phyloP scores from a whole-genome alignment of 35 echinoderm and acorn worm species.

The Anneissia japonica region DNA sequence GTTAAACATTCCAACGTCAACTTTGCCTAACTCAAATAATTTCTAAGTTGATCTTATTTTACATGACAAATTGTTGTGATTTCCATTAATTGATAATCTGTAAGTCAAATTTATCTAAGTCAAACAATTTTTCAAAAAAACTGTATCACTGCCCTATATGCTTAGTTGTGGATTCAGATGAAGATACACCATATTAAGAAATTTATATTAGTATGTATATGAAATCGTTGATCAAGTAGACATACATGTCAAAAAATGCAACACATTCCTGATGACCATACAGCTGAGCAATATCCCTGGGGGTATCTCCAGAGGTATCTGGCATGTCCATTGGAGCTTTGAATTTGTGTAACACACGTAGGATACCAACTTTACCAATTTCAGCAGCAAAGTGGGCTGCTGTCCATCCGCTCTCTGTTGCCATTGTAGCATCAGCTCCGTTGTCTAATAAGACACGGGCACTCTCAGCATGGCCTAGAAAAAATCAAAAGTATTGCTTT shows the following conservation, averaged over 20 bases:
- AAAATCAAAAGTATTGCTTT: no score
- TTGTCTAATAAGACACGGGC: constrained; percentile 71
- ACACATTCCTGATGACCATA: constrained; percentile 86
- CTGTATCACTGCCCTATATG: no score
- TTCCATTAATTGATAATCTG: no score
- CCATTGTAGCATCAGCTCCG: constrained; percentile 48
- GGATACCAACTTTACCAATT: constrained; percentile 59
- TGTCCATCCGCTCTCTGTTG: constrained; percentile 82
- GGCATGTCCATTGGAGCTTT: constrained; percentile 45
- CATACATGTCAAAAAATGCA: constrained; percentile 60
- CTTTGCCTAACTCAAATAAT: no score
- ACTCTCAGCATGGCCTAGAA: constrained; percentile 75
- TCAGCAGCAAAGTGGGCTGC: constrained; percentile 87
- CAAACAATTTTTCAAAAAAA: no score
- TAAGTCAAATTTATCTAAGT: no score
- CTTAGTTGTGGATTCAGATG: no score
- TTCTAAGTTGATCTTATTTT: no score
- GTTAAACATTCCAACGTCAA: no score
- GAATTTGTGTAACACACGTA: constrained; percentile 66
- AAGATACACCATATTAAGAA: no score
- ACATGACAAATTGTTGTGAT: no score
- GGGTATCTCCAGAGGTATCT: constrained; percentile 76
- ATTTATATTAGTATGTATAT: no score
- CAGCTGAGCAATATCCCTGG: constrained; percentile 54
- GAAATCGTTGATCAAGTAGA: not conserved